Evolutionary conservation across 1,140 invertebrate species (phyloP).

Genomic region (Trypoxylus dichotomus): DNA sequence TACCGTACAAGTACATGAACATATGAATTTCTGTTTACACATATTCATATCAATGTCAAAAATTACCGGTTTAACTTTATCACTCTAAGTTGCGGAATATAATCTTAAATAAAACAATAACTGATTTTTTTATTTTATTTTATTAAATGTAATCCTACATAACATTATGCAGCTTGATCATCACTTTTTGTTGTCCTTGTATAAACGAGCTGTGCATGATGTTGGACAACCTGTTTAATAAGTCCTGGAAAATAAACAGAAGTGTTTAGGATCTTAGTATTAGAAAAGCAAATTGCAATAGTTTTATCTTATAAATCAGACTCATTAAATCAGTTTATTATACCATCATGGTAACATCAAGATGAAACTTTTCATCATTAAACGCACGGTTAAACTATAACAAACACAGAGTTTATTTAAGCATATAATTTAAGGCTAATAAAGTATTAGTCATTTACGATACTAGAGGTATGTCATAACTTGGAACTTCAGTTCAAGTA

Average conservation of each 20-base stretch:
- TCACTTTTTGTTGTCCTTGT: slow-evolving; percentile 95
- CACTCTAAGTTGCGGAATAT: too few species aligned
- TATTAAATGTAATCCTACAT: slow-evolving; percentile 32
- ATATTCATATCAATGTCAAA: too few species aligned
- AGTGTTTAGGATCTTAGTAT: not conserved
- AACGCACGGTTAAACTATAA: too few species aligned
- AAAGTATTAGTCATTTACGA: too few species aligned
- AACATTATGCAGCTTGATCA: slow-evolving; percentile 62
- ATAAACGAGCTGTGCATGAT: slow-evolving; percentile 97
- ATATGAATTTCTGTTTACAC: too few species aligned
- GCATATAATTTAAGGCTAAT: too few species aligned
- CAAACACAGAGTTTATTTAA: too few species aligned
- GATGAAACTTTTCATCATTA: slow-evolving; percentile 42
- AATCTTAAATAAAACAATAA: not conserved
- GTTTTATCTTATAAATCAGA: slow-evolving; percentile 52
- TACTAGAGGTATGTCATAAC: too few species aligned
- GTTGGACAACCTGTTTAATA: slow-evolving; percentile 96
- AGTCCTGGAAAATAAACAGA: slow-evolving; percentile 68
- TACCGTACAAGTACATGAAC: too few species aligned
- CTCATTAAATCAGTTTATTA: slow-evolving; percentile 63
- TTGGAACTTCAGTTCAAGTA: too few species aligned
- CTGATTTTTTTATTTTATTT: not conserved
- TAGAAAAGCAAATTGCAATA: not conserved
- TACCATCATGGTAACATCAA: slow-evolving; percentile 39
- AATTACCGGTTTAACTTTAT: too few species aligned